Evolutionary conservation across 2,888 invertebrate species (phyloP), one percentile per base, ranked within the genome.

Genomic region (Acanthosepion lycidas): DNA sequence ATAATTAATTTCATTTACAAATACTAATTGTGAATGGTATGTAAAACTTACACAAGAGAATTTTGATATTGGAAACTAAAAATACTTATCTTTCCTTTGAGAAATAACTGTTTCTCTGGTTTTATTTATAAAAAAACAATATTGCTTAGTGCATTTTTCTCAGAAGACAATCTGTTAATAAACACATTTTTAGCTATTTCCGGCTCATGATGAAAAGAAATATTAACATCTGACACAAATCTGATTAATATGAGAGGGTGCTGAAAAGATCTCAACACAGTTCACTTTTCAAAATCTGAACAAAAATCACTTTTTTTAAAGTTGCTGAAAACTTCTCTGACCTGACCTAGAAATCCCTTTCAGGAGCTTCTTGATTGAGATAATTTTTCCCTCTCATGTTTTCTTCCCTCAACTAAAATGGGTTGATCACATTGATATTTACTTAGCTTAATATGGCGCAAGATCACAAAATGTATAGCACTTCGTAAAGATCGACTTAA

Each of bases 101-200:
- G 78, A 78, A n/a, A 78, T 78, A 78, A 78, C n/a, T 15, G 78
- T 78, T 78, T n/a, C 78, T 78, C 78, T 78, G 78, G n/a, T 78
- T 33, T 78, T 78, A 78, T n/a, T n/a, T 78, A 78, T n/a, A 78
- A n/a, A 78, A 78, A 33, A 78, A 78, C n/a, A 78, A 78, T 12
- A 78, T 15, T n/a, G n/a, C n/a, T n/a, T 15, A 78, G 78, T 78
- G 78, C n/a, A 15, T 78, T n/a, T 78, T n/a, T 78, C 33, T n/a
- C 5, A 20, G 2, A 78, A 33, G 18, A 78, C n/a, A 78, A 78
- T 78, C 18, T 78, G 18, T 78, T n/a, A 78, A 78, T 78, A n/a
- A 78, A 78, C 33, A n/a, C n/a, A 12, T n/a, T 78, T 78, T 78
- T 78, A 78, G n/a, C 78, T 59, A 59, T 23, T 59, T 23, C 59